phyloP scores from a whole-genome alignment of 2,888 invertebrate species.

The Drosophila barbarae region DNA sequence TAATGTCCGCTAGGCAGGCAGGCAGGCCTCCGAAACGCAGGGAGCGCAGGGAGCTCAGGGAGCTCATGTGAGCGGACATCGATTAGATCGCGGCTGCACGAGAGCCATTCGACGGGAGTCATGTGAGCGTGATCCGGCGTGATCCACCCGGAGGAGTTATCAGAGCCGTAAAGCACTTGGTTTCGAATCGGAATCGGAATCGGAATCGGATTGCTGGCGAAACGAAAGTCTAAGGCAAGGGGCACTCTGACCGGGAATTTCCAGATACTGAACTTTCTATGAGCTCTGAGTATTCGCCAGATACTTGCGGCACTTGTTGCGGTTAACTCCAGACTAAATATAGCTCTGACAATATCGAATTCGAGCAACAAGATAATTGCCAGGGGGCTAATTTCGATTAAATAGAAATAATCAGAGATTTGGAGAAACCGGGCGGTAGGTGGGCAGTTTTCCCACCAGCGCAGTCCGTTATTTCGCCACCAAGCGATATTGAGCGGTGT shows the following conservation, averaged over 20 bases:
- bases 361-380: not conserved
- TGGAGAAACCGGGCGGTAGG: not conserved
- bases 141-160: slow-evolving; percentile 1
- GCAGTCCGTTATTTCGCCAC: slow-evolving; percentile 3
- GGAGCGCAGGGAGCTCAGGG: slow-evolving; percentile 1
- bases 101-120: slow-evolving; percentile 5
- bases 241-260: not conserved
- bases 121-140: slow-evolving; percentile 18
- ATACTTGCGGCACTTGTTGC: not conserved
- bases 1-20: not conserved
- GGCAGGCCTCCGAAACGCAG: slow-evolving; percentile 1
- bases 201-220: not conserved
- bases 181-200: not conserved
- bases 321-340: not conserved
- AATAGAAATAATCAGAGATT: not conserved
- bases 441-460: not conserved
- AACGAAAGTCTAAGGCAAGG: not conserved
- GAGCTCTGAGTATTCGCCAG: not conserved
- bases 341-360: not conserved
- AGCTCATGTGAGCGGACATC: slow-evolving; percentile 16
- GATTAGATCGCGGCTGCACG: slow-evolving; percentile 1
- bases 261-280: not conserved
- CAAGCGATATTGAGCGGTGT: not conserved
- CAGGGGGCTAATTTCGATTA: not conserved
- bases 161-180: not conserved